These are phyloP conservation scores for Phortica magna DNA, from an alignment of 2,888 invertebrate genomes.

Conservation along the genomic window DNA sequence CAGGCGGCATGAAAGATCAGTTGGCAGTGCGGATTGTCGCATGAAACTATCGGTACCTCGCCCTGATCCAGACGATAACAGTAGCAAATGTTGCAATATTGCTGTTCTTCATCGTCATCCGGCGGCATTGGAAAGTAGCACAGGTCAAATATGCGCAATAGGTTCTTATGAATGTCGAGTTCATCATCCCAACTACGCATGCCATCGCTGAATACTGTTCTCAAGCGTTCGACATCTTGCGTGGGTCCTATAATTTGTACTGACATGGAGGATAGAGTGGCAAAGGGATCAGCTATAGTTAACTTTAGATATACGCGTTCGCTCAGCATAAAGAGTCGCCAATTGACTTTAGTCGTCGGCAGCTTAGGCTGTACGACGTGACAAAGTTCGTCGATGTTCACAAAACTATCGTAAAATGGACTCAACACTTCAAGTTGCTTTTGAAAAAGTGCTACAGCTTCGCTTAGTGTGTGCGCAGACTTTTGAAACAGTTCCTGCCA, in stretches of 20 bases:
- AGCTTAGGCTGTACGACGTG: conserved; percentile 74
- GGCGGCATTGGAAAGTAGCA: conserved; percentile 75
- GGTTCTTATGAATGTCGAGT: conserved; percentile 75
- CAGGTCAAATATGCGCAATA: conserved; percentile 76
- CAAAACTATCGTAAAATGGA: conserved; percentile 73
- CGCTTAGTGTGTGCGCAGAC: conserved; percentile 37
- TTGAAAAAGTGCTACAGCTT: conserved; percentile 53
- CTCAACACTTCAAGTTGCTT: conserved; percentile 69
- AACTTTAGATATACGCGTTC: conserved; percentile 74
- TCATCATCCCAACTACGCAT: conserved; percentile 74
- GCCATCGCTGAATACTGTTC: conserved; percentile 71
- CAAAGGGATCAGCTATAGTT: conserved; percentile 71
- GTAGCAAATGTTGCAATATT: conserved; percentile 75
- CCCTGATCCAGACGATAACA: conserved; percentile 69
- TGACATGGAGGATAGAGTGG: conserved; percentile 65
- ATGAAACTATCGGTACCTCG: conserved; percentile 75
- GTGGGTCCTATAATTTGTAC: conserved; percentile 76
- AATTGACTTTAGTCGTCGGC: conserved; percentile 68
- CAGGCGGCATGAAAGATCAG: conserved; percentile 75
- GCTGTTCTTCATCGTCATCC: conserved; percentile 40
- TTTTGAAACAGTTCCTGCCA: conserved; percentile 59
- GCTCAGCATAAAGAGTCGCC: conserved; percentile 73
- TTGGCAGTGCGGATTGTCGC: conserved; percentile 74
- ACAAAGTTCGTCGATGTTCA: conserved; percentile 75
- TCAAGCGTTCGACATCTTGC: conserved; percentile 66